These are phyloP conservation scores for Aurelia aurita DNA, from an alignment of 30 jellyfish, hydroid and myxozoan genomes.

Conservation along the genomic window DNA sequence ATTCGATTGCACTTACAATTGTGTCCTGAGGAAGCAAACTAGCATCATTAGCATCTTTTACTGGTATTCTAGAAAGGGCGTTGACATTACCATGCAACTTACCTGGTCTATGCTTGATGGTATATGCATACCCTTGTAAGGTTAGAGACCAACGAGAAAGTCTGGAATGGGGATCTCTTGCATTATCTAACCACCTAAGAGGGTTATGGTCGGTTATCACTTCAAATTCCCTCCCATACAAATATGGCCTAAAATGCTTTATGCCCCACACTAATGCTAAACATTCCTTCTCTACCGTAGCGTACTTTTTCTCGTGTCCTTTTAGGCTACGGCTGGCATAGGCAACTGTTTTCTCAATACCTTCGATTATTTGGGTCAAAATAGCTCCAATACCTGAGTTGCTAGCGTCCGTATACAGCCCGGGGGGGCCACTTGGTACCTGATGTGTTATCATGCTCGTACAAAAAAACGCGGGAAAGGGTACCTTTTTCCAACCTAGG, in stretches of 20 bases:
- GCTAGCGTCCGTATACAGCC: constrained; percentile 68
- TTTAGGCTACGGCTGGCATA: constrained; percentile 53
- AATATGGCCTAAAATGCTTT: constrained; percentile 60
- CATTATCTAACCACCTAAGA: constrained; percentile 47
- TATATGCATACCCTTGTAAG: too few relatives aligned
- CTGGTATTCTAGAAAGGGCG: constrained; percentile 52
- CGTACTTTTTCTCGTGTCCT: constrained; percentile 26
- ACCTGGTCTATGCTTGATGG: too few relatives aligned
- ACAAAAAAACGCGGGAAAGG: too few relatives aligned
- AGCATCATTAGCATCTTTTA: not conserved
- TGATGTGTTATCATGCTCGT: too few relatives aligned
- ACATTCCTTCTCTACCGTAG: constrained; percentile 45
- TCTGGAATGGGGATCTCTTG: constrained; percentile 60
- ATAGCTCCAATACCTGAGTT: constrained; percentile 31
- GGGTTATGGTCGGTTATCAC: constrained; percentile 59
- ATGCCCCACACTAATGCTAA: constrained; percentile 57
- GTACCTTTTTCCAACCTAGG: too few relatives aligned
- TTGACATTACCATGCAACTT: constrained; percentile 33
- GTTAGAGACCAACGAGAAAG: constrained; percentile 59
- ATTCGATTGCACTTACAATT: constrained; percentile 4
- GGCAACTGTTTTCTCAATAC: constrained; percentile 45
- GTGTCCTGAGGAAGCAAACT: constrained; percentile 54
- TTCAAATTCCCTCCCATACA: constrained; percentile 49
- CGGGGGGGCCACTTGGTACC: too few relatives aligned
- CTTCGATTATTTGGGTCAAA: constrained; percentile 54